Base-by-base conservation (phyloP, 2,113 vertebrate species). In the Sceloporus undulatus region DNA sequence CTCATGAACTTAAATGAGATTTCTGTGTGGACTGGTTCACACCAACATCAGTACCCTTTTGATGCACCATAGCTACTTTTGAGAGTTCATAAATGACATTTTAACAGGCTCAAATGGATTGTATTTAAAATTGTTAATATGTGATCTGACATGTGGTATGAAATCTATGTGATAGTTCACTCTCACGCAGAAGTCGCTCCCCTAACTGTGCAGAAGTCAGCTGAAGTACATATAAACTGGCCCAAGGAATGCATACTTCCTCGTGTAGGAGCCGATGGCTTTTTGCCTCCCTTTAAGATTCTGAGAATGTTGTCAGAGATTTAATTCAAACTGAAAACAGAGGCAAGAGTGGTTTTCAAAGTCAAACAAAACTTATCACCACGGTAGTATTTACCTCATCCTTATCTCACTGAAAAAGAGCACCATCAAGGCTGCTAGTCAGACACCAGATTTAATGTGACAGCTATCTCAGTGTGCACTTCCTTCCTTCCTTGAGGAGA, bases 291-390 rank as follows among this genome's bases (percentile, higher is more conserved):
- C 73, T 54, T 34, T 85, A 6, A 89, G 56, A 62, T 59, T 16
- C 14, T 19, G 48, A 66, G 6, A 84, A 23, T 68, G 78, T 74
- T 86, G 42, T 78, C 77, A 27, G 19, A 74, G 52, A 18, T 14
- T 71, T 19, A 65, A 88, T 8, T 78, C 52, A 85, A 85, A 91
- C 52, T 38, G 76, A 54, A 87, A 80, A 56, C 68, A 91, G 76
- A 77, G 54, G 85, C 82, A 4, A 2, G 74, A 10, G 23, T 56
- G 13, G 56, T 54, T 7, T 38, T 8, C 82, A 70, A 90, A 77
- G 75, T 79, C 79, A 85, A 92, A 92, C 65, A 82, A 90, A 90
- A 87, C 42, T 27, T 1, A 25, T 23, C 86, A 77, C 86, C 25
- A 25, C n/a, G 42, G 71, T 66, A 79, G 10, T 0, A 3, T 83